phyloP scores from a whole-genome alignment of 2,113 vertebrate species.

The Oncorhynchus tshawytscha region DNA sequence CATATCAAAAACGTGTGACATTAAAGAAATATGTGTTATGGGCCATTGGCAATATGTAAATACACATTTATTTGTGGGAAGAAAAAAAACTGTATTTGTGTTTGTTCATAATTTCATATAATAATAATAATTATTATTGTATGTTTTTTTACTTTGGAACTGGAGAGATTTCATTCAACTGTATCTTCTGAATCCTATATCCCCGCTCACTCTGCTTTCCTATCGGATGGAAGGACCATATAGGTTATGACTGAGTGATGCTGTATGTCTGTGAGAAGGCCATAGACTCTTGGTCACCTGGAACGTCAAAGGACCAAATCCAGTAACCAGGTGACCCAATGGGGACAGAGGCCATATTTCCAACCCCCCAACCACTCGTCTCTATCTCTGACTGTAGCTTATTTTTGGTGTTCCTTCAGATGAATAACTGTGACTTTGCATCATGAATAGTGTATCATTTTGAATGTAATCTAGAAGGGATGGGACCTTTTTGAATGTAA shows the following conservation, averaged over 20 bases:
- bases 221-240: constrained; percentile 55
- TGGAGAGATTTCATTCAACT: constrained; percentile 52
- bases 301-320: not conserved
- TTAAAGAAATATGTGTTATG: constrained; percentile 57
- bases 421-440: constrained; percentile 85
- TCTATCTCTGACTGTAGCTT: constrained; percentile 61
- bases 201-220: constrained; percentile 40
- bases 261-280: constrained; percentile 13
- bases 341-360: constrained; percentile 7
- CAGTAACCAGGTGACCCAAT: constrained; percentile 31
- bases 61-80: constrained; percentile 68
- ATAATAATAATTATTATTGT: constrained; percentile 58
- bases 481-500: constrained; percentile 72
- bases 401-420: constrained; percentile 63
- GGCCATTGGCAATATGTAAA: constrained; percentile 76
- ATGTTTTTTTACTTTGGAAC: constrained; percentile 47
- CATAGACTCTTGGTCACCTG: constrained; percentile 47
- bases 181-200: constrained; percentile 26
- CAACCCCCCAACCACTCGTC: constrained; percentile 38
- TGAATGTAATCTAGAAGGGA: constrained; percentile 70
- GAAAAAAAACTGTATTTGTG: constrained; percentile 58
- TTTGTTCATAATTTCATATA: constrained; percentile 62
- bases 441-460: constrained; percentile 78
- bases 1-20: constrained; percentile 48
- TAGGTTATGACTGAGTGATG: constrained; percentile 39